These are phyloP conservation scores for Bufo bufo DNA, from an alignment of 2,113 vertebrate genomes.

Conservation along the genomic window DNA sequence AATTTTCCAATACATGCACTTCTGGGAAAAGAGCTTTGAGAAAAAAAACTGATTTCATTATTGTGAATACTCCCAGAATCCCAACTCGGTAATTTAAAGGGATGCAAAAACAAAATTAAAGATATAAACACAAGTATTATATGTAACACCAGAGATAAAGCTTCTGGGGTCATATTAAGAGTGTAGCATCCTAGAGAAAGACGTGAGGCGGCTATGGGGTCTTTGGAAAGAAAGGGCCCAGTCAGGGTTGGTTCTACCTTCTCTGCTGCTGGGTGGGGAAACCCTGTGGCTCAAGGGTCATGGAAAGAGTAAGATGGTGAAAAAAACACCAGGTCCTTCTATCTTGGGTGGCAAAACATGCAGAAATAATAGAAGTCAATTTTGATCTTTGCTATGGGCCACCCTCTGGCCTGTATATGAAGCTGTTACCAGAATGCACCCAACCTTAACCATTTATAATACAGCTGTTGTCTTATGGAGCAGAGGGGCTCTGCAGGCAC, in stretches of 20 bases:
- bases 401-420: too few species aligned
- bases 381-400: too few species aligned
- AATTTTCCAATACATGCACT: slow-evolving; percentile 4
- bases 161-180: neutral
- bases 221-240: neutral
- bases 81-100: neutral
- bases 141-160: neutral
- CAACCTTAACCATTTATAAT: too few species aligned
- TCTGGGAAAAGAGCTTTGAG: neutral
- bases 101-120: neutral
- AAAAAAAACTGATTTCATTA: slow-evolving; percentile 9
- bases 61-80: neutral
- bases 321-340: too few species aligned
- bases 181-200: neutral
- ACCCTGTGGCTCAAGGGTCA: neutral
- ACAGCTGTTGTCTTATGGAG: too few species aligned
- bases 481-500: too few species aligned
- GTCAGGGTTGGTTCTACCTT: too few species aligned
- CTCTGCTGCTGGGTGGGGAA: too few species aligned
- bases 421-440: too few species aligned
- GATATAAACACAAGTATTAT: neutral
- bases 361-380: too few species aligned
- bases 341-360: too few species aligned
- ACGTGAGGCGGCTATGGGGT: neutral
- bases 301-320: too few species aligned